phyloP scores from a whole-genome alignment of 2,113 vertebrate genomes.

The Excalfactoria chinensis region DNA sequence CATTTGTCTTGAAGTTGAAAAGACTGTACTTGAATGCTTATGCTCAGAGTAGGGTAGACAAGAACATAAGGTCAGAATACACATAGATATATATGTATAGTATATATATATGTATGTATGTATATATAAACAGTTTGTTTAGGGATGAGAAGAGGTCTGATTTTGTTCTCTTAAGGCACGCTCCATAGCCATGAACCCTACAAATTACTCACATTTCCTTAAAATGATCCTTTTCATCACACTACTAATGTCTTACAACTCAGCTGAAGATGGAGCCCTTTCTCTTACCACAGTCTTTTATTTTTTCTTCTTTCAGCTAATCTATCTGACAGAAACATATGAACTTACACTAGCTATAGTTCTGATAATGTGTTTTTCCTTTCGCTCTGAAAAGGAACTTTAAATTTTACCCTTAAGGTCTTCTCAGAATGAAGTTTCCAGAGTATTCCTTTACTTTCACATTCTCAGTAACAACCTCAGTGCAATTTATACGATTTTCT shows the following conservation, averaged over 20 bases:
- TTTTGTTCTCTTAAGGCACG: background rate
- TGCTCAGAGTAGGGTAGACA: rapidly evolving
- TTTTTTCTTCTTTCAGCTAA: background rate
- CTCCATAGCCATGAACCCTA: background rate
- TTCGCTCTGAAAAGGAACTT: background rate
- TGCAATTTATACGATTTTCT: background rate
- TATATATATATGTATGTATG: no score
- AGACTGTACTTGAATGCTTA: background rate
- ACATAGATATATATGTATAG: no score
- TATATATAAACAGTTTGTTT: no score
- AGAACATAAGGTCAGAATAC: background rate
- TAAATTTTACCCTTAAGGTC: background rate
- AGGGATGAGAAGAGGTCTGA: background rate
- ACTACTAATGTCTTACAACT: background rate
- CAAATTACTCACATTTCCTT: background rate
- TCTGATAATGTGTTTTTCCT: background rate
- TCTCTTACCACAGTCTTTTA: background rate
- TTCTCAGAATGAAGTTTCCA: background rate
- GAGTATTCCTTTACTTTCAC: background rate
- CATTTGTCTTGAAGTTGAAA: background rate
- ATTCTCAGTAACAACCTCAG: background rate
- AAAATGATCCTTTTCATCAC: background rate
- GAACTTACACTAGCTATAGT: background rate
- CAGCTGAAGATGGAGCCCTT: background rate
- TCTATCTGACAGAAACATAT: background rate